Conservation (phyloP, 2,797 vertebrate genomes). For the Pseudomugil gertrudae region DNA sequence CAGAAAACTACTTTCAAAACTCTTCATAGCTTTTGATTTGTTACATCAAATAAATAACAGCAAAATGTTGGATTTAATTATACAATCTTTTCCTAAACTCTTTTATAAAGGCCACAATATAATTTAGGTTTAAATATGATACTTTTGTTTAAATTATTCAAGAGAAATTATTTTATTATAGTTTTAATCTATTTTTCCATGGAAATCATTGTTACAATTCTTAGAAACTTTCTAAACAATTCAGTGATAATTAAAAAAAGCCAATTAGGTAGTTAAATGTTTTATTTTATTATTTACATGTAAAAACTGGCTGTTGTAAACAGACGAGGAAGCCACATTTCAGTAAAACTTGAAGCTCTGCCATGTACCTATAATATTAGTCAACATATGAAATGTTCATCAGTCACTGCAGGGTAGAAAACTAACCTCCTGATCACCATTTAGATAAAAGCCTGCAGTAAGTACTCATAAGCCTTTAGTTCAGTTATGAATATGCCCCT, state of each 20-base stretch:
- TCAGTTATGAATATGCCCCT: constrained; percentile 4
- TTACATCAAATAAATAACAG: constrained; percentile 46
- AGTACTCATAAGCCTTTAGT: constrained; percentile 10
- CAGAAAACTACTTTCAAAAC: constrained; percentile 33
- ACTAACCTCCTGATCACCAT: not conserved
- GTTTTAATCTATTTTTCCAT: not conserved
- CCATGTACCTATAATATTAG: not conserved
- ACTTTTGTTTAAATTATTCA: constrained; percentile 7
- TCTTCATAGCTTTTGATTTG: constrained; percentile 23
- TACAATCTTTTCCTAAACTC: constrained; percentile 32
- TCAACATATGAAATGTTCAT: constrained; percentile 5
- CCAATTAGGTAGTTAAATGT: constrained; percentile 3
- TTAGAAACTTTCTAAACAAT: not conserved
- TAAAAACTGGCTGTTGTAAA: constrained; percentile 10
- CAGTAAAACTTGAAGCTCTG: constrained; percentile 3
- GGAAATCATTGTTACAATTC: not conserved
- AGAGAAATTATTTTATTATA: constrained; percentile 28
- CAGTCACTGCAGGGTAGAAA: not conserved
- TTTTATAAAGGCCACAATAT: constrained; percentile 13
- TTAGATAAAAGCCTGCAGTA: constrained; percentile 14
- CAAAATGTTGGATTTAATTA: constrained; percentile 4
- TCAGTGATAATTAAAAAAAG: constrained; percentile 2
- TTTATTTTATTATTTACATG: constrained; percentile 19
- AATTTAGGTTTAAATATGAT: constrained; percentile 33
- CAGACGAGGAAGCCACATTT: constrained; percentile 1